Conservation (phyloP, 2,113 vertebrate genomes). For the Diglossa brunneiventris region DNA sequence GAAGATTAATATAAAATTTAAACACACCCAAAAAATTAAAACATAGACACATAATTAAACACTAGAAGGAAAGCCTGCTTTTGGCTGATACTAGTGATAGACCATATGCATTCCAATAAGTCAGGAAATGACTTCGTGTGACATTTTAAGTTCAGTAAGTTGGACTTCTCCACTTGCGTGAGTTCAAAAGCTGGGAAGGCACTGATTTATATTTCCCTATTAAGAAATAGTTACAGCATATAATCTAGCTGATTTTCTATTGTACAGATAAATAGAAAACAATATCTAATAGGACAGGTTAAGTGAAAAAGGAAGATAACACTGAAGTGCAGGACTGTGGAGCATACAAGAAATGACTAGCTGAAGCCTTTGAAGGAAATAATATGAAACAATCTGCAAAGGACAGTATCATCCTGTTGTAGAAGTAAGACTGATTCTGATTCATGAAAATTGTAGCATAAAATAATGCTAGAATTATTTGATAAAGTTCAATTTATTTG, state of each 20-base stretch:
- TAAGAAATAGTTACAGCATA: conserved; percentile 11
- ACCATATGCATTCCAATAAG: neutral
- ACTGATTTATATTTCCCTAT: conserved; percentile 18
- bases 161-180: neutral
- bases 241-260: neutral
- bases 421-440: neutral
- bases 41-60: neutral
- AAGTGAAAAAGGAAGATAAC: conserved; percentile 20
- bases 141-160: neutral
- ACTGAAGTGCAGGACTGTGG: conserved; percentile 5
- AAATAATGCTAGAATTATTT: neutral
- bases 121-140: neutral
- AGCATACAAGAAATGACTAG: neutral
- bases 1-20: neutral
- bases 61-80: neutral
- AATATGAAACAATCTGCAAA: neutral
- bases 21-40: neutral
- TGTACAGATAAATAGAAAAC: conserved; percentile 36
- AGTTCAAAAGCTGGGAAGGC: neutral
- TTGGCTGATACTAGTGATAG: neutral
- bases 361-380: neutral
- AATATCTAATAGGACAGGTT: conserved; percentile 35
- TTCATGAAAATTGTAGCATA: no score
- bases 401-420: neutral
- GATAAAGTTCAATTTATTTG: neutral